Percentiles rank a stretch among this genome's conserved stretches.
Conservation (phyloP, 2,888 invertebrate species). For the Drosophila algonquin region DNA sequence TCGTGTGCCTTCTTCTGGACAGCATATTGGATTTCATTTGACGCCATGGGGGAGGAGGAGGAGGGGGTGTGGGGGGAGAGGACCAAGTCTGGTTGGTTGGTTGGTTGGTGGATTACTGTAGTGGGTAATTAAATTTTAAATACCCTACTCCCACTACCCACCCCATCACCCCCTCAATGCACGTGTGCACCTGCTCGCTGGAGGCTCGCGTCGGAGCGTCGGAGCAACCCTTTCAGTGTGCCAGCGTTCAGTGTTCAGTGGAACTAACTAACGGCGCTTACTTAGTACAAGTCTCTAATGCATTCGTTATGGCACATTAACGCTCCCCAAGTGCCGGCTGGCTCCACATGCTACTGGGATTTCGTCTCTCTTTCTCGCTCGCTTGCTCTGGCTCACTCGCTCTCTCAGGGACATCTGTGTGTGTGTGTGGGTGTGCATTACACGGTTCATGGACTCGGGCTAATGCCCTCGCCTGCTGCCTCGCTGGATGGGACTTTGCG, state of each 20-base stretch:
- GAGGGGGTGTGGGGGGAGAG: not conserved
- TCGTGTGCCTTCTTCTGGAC: slow-evolving; percentile 33
- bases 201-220: not conserved
- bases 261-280: slow-evolving; percentile 46
- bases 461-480: slow-evolving; percentile 41
- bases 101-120: slow-evolving; percentile 1
- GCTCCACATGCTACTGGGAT: slow-evolving; percentile 66
- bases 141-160: slow-evolving; percentile 1
- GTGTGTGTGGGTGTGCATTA: slow-evolving; percentile 57
- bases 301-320: slow-evolving; percentile 78
- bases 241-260: not conserved
- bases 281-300: slow-evolving; percentile 64
- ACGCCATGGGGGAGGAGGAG: slow-evolving; percentile 2
- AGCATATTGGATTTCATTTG: slow-evolving; percentile 15
- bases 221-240: slow-evolving; percentile 20
- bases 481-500: slow-evolving; percentile 24
- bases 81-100: not conserved
- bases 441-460: slow-evolving; percentile 57
- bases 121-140: slow-evolving; percentile 72
- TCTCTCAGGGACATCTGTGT: slow-evolving; percentile 19
- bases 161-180: slow-evolving; percentile 3
- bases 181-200: not conserved
- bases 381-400: not conserved
- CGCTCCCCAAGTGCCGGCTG: slow-evolving; percentile 65
- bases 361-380: slow-evolving; percentile 20